These are phyloP conservation scores for Nansenia antarctica DNA, from an alignment of 2,113 vertebrate species.

Conservation along the genomic window DNA sequence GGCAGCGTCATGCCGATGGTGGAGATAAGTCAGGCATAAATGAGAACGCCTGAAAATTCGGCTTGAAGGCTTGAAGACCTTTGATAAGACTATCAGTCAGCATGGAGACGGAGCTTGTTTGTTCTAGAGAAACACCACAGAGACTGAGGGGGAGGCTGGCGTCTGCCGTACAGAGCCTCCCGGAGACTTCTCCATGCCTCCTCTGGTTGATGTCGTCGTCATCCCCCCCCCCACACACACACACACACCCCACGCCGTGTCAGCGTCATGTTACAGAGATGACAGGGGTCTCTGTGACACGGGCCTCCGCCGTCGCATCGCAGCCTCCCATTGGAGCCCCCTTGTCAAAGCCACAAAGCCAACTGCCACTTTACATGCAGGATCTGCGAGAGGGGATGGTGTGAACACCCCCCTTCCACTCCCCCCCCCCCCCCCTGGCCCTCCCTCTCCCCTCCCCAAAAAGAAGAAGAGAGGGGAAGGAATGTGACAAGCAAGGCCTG, in stretches of 20 bases:
- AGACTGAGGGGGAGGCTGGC: not conserved
- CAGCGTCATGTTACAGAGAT: conserved; percentile 30
- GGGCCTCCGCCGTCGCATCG: conserved; percentile 34
- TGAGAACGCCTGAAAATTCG: conserved; percentile 19
- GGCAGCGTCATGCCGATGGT: conserved; percentile 21
- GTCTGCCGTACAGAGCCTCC: too few species aligned
- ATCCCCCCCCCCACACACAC: too few species aligned
- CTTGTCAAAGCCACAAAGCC: conserved; percentile 51
- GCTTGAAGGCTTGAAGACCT: conserved; percentile 11
- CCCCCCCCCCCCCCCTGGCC: too few species aligned
- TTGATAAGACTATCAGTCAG: conserved; percentile 36
- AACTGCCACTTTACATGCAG: not conserved
- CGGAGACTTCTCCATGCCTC: not conserved
- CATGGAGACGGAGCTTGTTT: conserved; percentile 26
- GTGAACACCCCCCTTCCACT: conserved; percentile 15
- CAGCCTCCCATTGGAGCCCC: conserved; percentile 45
- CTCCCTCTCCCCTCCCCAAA: too few species aligned
- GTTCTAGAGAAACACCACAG: conserved; percentile 10
- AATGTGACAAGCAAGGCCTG: conserved; percentile 32
- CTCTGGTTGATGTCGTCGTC: too few species aligned
- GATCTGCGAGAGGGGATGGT: not conserved
- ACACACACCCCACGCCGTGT: not conserved
- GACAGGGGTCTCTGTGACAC: conserved; percentile 43
- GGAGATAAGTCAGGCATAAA: conserved; percentile 35
- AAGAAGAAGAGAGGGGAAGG: conserved; percentile 22